Evolutionary conservation across 64 coral and sea anemone genomes (phyloP).

Genomic region (Montipora cactus): DNA sequence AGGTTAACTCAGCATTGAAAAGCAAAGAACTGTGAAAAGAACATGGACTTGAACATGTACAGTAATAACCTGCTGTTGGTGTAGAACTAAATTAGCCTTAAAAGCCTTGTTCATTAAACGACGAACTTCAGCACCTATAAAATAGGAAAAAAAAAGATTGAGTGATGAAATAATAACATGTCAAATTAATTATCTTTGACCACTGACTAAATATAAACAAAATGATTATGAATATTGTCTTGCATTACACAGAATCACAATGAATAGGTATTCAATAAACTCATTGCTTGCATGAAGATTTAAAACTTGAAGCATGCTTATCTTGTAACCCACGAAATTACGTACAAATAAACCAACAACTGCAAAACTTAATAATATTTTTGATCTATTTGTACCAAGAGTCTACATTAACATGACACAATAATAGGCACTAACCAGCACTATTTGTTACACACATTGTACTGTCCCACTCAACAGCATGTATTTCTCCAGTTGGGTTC

Average conservation of each 20-base stretch:
- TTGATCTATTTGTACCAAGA: background rate
- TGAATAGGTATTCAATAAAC: too few species aligned
- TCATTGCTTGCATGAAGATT: too few species aligned
- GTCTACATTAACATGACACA: background rate
- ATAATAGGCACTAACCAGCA: constrained; percentile 63
- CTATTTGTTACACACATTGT: constrained; percentile 95
- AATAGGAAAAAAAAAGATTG: background rate
- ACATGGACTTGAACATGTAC: too few species aligned
- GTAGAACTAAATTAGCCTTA: constrained; percentile 77
- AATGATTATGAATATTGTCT: background rate
- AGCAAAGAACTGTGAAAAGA: background rate
- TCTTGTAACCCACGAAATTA: too few species aligned
- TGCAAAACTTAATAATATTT: too few species aligned
- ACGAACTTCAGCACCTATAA: constrained; percentile 85
- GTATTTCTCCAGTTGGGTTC: constrained; percentile 86
- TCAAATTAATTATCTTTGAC: too few species aligned
- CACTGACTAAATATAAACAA: too few species aligned
- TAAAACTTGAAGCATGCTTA: too few species aligned
- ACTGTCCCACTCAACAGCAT: constrained; percentile 93
- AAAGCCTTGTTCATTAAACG: constrained; percentile 97
- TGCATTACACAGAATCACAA: too few species aligned
- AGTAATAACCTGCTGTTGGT: constrained; percentile 88
- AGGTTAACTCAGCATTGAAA: background rate
- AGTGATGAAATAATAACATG: background rate
- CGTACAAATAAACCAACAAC: too few species aligned